Evolutionary conservation across 2,113 vertebrate species (phyloP), one percentile per base, ranked within the genome.

Genomic region (Montifringilla adamsi): DNA sequence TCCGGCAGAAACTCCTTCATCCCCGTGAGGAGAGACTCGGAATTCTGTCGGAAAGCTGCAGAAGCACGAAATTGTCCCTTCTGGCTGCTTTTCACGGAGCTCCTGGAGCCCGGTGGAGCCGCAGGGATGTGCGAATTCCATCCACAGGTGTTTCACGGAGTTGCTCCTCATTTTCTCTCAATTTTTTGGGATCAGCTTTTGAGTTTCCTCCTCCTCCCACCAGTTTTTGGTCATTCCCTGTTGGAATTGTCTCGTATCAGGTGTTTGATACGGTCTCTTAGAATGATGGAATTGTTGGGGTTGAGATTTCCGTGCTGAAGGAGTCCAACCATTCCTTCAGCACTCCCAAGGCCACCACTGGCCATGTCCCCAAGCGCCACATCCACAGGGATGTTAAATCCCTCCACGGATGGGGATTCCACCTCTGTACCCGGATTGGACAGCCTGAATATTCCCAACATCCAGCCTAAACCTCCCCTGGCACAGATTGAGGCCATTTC

Each of bases 201-300:
- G 73, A 15, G 5, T 86, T 82, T 59, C 19, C 26, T 63, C 50
- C 79, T 77, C 44, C 11, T 80, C 43, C 31, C 46, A 5, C 37
- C 0, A 0, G 7, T 49, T 83, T 78, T 12, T 13, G 22, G 7
- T 35, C 14, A 0, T 10, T 68, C 33, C n/a, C 15, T 55, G 17
- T 21, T 21, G 7, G 4, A 66, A 16, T 58, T 31, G 31, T 23
- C 19, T 56, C 13, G 0, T 37, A 1, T 49, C 27, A 10, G 52
- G 21, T 62, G 19, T 47, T 23, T 24, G 28, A 31, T 52, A 2
- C 44, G 6, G 6, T 11, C 62, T 20, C 37, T 59, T 22, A 8
- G 44, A 35, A 28, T 14, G 6, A 4, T 0, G 2, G 39, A 31
- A 10, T 15, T 27, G 28, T 46, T 39, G 13, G 31, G 9, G 5